Percentiles rank a stretch among this genome's conserved stretches.
Conservation (phyloP, 2,888 invertebrate species). For the Philopedon plagiatum region DNA sequence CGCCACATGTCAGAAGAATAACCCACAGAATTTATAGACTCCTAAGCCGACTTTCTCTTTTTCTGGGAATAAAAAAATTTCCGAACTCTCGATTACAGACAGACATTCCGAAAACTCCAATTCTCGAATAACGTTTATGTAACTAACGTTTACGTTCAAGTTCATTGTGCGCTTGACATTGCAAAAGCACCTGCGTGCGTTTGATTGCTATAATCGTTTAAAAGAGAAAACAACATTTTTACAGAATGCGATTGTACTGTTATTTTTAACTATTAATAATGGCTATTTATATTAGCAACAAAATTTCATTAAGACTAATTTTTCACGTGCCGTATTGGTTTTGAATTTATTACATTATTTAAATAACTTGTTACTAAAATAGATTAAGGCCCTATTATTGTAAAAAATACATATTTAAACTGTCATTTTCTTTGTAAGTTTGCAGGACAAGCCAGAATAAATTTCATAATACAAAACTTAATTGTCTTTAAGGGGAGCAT, state of each 20-base stretch:
- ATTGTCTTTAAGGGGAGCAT: no score
- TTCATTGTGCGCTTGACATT: slow-evolving; percentile 9
- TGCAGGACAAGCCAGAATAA: no score
- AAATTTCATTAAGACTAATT: not conserved
- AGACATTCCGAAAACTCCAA: not conserved
- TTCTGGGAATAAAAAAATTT: no score
- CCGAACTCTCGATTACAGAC: no score
- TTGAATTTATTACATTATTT: not conserved
- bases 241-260: not conserved
- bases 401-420: no score
- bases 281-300: not conserved
- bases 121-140: not conserved
- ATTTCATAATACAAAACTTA: no score
- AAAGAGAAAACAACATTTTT: slow-evolving; percentile 6
- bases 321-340: not conserved
- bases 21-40: no score
- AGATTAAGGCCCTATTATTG: no score
- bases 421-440: no score
- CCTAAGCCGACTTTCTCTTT: no score
- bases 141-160: not conserved
- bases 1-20: no score
- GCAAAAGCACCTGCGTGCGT: not conserved
- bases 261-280: not conserved
- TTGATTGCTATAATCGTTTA: not conserved
- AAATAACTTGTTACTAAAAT: no score